Percentiles rank a stretch among this genome's conserved stretches.
These are phyloP conservation scores for Julus scanicus DNA, from an alignment of 2,888 invertebrate genomes.

Conservation along the genomic window DNA sequence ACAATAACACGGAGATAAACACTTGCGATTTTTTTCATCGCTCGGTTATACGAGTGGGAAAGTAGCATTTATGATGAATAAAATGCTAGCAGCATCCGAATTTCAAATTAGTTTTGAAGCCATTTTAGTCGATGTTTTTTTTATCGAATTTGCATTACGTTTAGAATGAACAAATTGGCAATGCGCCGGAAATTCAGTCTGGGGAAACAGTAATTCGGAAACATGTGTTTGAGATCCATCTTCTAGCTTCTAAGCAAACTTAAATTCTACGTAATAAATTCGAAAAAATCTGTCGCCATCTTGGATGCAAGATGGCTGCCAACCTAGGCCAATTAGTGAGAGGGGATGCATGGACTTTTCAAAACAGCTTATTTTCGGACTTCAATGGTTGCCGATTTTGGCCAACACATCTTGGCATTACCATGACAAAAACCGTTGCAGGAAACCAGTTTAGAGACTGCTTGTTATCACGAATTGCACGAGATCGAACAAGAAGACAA, in stretches of 20 bases:
- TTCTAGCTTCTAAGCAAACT: no score
- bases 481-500: not conserved
- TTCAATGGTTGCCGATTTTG: not conserved
- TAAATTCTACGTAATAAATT: no score
- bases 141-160: not conserved
- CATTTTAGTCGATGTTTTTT: no score
- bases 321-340: not conserved
- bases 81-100: not conserved
- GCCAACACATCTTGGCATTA: not conserved
- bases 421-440: not conserved
- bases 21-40: not conserved
- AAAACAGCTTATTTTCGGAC: not conserved
- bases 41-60: not conserved
- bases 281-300: no score
- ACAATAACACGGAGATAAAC: not conserved
- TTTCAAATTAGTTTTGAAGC: not conserved
- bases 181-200: not conserved
- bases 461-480: not conserved
- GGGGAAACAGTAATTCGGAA: not conserved
- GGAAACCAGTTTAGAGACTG: not conserved
- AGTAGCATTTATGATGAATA: not conserved
- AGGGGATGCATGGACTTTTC: not conserved
- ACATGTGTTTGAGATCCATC: no score
- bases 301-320: constrained; percentile 22
- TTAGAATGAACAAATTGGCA: no score